Base-by-base conservation (phyloP, 2,888 invertebrate species). In the Muschampia plurimacula region DNA sequence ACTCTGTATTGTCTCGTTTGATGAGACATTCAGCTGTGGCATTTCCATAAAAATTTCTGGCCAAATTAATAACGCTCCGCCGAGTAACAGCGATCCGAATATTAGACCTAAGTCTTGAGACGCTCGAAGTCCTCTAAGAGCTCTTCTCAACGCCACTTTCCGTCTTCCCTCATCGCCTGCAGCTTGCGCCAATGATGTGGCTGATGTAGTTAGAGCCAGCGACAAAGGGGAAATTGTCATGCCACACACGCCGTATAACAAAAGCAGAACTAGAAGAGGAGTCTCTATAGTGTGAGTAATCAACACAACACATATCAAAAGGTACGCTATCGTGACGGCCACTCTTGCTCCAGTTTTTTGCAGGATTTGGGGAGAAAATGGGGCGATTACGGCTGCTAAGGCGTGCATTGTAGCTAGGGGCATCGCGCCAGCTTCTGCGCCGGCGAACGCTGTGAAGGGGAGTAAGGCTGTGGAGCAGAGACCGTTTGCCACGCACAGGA, bases 381-480 rank as follows among this genome's bases (percentile, higher is more conserved):
- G 94, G 0, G 94, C 92, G 55, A 96, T 95, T 0, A 95, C 96
- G 1, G 96, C 96, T 2, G 96, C 96, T 41, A 95, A 86, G 0
- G 95, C 83, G 81, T 96, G 96, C 83, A 96, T 95, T 10, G 95
- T 86, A 1, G 96, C 95, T 12, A 97, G 89, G 2, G 97, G 92
- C 67, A 96, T 84, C 0, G 97, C 96, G 0, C 97, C 97, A 0
- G 90, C 93, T 79, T 93, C 94, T 12, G 94, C 93, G 6, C 94
- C 94, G 2, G 92, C 92, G 76, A 90, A 91, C 0, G 94, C 94
- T 5, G 93, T 93, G 84, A 94, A 93, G 0, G 97, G 96, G 36
- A 96, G 86, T 15, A 96, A 94, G 0, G 96, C 96, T 5, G 96
- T 95, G 0, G 96, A 96, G 74, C 95, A 95, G 12, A 96, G 92